Evolutionary conservation across 2,113 vertebrate species (phyloP).

Genomic region (Mohoua ochrocephala): DNA sequence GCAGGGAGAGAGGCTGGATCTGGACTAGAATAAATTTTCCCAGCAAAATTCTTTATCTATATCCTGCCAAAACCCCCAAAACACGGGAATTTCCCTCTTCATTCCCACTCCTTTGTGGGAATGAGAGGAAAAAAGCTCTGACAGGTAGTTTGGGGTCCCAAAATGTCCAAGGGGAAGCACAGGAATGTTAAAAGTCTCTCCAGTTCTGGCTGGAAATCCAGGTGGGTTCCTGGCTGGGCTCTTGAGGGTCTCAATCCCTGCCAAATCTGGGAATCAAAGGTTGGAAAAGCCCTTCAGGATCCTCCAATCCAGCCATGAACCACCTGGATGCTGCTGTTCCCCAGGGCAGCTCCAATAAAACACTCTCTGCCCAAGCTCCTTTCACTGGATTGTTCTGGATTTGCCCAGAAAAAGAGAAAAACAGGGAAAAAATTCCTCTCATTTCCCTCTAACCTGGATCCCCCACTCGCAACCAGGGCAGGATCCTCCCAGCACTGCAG

Average conservation of each 20-base stretch:
- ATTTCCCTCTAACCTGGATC: background rate
- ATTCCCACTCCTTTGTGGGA: background rate
- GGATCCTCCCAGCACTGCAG: background rate
- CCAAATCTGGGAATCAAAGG: background rate
- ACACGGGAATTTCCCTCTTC: background rate
- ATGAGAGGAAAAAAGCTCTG: background rate
- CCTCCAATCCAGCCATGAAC: background rate
- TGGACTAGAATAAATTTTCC: fast-evolving
- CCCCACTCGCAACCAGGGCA: too few species aligned
- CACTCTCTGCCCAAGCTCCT: background rate
- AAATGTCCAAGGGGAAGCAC: background rate
- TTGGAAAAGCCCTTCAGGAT: background rate
- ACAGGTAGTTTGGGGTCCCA: fast-evolving
- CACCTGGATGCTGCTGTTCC: background rate
- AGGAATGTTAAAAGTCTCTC: background rate
- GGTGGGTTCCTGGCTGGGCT: background rate
- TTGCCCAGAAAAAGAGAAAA: background rate
- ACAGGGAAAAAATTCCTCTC: fast-evolving
- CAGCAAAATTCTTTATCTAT: too few species aligned
- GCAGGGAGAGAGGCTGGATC: background rate
- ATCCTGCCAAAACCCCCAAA: background rate
- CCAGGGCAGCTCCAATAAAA: background rate
- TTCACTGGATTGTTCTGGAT: background rate
- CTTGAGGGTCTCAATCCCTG: background rate
- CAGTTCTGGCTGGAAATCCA: background rate